Evolutionary conservation across 92 coral and sea anemone species (phyloP).

Genomic region (Porites divaricata): DNA sequence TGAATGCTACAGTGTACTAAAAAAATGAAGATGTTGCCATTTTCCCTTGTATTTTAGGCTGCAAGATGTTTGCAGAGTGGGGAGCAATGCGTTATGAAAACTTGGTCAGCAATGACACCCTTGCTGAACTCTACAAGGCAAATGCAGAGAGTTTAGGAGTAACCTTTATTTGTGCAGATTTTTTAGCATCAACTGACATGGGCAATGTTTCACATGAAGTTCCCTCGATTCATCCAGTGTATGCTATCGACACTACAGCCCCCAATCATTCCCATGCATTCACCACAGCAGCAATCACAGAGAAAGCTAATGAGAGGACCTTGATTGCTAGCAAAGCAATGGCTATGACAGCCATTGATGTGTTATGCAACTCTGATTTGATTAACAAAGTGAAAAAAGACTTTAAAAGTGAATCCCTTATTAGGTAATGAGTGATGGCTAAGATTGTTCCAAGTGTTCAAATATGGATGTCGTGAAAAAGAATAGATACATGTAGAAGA

Average conservation of each 20-base stretch:
- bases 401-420: conserved; percentile 27
- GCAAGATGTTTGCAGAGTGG: conserved; percentile 70
- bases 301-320: conserved; percentile 72
- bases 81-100: conserved; percentile 43
- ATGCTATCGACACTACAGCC: conserved; percentile 73
- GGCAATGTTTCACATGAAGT: conserved; percentile 81
- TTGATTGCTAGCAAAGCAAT: conserved; percentile 81
- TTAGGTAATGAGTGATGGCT: too few species aligned
- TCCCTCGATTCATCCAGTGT: conserved; percentile 77
- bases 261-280: conserved; percentile 84
- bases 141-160: conserved; percentile 91
- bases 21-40: too few species aligned
- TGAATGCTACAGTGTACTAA: too few species aligned
- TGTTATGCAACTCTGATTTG: conserved; percentile 67
- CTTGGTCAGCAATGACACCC: conserved; percentile 67
- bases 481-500: too few species aligned
- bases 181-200: conserved; percentile 78
- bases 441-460: too few species aligned
- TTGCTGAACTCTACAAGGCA: conserved; percentile 83
- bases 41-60: conserved; percentile 59
- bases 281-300: conserved; percentile 78
- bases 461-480: too few species aligned
- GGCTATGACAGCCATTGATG: conserved; percentile 92
- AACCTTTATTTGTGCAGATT: conserved; percentile 51
- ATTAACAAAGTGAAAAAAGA: conserved; percentile 46